Evolutionary conservation across 2,113 vertebrate genomes (phyloP), one percentile per base, ranked within the genome.

Genomic region (Haemorhous mexicanus): DNA sequence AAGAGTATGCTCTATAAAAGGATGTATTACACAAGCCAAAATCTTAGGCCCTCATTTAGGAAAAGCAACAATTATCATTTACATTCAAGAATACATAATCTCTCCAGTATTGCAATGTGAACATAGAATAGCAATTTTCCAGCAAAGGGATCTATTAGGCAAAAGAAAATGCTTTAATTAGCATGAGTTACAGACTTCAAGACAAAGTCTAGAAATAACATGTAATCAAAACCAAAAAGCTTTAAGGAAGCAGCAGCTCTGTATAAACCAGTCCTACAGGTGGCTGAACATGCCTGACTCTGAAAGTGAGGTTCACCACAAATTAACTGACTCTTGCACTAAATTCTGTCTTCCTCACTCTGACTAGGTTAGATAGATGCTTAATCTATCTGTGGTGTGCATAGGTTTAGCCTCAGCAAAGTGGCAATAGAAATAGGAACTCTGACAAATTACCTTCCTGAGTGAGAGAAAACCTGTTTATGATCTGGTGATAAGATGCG

Each of bases 301-400:
- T 3, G 1, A 43, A 84, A 56, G 33, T 28, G 32, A 91, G 20
- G 13, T 46, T 79, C 41, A 66, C 26, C 28, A 47, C 56, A 80
- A 93, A 72, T 39, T 27, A 91, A 47, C 17, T 0, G 0, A 74
- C 39, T 55, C 16, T 63, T 44, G 46, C 0, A 1, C 26, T 73
- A 39, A n/a, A 19, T 61, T 75, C 37, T 89, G 32, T 56, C 33
- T 11, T 69, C 41, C 55, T 75, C 39, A 44, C 49, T 75, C 70
- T 76, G 16, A 41, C 56, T 83, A 47, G 10, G 37, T 73, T 64
- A 90, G 62, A 59, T 0, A 61, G 74, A 68, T 35, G 26, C 15
- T 50, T 10, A 6, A 30, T 55, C 19, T 46, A 11, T 50, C 35
- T 74, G n/a, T 43, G 13, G 39, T 22, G 24, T 49, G 69, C 28